These are phyloP conservation scores for Neoascia interrupta DNA, from an alignment of 2,888 invertebrate genomes.

Conservation along the genomic window DNA sequence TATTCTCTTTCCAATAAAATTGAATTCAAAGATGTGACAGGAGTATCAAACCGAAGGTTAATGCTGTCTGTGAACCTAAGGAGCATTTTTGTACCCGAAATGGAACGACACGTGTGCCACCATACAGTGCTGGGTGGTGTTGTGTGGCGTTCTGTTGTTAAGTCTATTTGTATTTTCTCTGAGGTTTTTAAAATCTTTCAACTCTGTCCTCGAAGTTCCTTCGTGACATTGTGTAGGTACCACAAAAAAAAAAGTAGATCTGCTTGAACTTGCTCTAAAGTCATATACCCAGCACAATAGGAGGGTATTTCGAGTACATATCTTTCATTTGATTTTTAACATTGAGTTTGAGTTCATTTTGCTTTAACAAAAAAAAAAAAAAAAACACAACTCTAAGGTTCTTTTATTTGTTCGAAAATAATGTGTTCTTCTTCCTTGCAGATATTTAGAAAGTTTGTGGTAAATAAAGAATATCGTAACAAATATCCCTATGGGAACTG, in stretches of 20 bases:
- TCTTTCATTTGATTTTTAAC: neutral
- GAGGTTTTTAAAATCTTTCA: slow-evolving; percentile 4
- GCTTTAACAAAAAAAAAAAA: no score
- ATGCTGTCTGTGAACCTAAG: neutral
- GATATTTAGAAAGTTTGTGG: slow-evolving; percentile 4
- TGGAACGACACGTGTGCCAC: slow-evolving; percentile 12
- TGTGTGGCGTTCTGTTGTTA: neutral
- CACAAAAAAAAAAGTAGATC: slow-evolving; percentile 2
- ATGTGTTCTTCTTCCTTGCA: neutral
- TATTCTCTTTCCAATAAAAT: slow-evolving; percentile 27
- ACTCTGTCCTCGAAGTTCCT: slow-evolving; percentile 1
- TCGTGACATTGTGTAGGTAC: slow-evolving; percentile 1
- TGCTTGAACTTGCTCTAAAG: no score
- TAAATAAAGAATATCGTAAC: slow-evolving; percentile 22
- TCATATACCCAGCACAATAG: neutral
- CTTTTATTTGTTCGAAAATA: no score
- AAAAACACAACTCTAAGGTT: neutral
- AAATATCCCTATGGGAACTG: slow-evolving; percentile 27
- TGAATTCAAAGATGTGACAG: slow-evolving; percentile 43
- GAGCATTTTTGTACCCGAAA: neutral
- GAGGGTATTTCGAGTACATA: neutral
- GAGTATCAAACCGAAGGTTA: slow-evolving; percentile 32
- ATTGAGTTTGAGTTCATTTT: neutral
- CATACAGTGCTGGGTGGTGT: no score
- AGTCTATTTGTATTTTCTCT: slow-evolving; percentile 16